Conservation (phyloP, 2,797 vertebrate genomes). For the Syngnathus acus region DNA sequence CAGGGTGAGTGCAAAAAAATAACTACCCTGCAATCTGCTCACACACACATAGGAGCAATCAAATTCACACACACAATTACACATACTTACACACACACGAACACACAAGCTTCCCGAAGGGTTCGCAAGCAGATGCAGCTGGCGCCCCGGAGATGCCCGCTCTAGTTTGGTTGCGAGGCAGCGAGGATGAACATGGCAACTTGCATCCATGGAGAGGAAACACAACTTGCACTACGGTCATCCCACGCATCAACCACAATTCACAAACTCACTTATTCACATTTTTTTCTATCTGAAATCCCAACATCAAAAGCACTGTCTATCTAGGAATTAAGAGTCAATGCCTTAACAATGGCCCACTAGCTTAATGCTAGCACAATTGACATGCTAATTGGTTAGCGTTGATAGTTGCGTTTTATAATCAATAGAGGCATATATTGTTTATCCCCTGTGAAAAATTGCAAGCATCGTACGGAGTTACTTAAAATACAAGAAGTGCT, state of each 20-base stretch:
- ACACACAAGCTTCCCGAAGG: constrained; percentile 37
- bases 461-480: too few species aligned
- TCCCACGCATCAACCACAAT: neutral
- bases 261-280: neutral
- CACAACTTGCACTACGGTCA: neutral
- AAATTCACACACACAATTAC: constrained; percentile 7
- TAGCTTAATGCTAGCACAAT: too few species aligned
- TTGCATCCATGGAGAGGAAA: neutral
- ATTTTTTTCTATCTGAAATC: too few species aligned
- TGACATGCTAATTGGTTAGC: too few species aligned
- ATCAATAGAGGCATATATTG: too few species aligned
- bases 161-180: constrained; percentile 26
- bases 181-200: neutral
- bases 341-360: too few species aligned
- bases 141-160: constrained; percentile 48
- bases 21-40: neutral
- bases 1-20: constrained; percentile 32
- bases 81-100: constrained; percentile 8
- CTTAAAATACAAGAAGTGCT: too few species aligned
- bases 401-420: too few species aligned
- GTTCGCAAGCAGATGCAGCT: constrained; percentile 59
- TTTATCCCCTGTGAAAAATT: too few species aligned
- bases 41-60: neutral
- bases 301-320: too few species aligned
- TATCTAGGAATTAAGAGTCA: too few species aligned